Evolutionary conservation across 2,113 vertebrate species (phyloP).

Genomic region (Saimiri boliviensis): DNA sequence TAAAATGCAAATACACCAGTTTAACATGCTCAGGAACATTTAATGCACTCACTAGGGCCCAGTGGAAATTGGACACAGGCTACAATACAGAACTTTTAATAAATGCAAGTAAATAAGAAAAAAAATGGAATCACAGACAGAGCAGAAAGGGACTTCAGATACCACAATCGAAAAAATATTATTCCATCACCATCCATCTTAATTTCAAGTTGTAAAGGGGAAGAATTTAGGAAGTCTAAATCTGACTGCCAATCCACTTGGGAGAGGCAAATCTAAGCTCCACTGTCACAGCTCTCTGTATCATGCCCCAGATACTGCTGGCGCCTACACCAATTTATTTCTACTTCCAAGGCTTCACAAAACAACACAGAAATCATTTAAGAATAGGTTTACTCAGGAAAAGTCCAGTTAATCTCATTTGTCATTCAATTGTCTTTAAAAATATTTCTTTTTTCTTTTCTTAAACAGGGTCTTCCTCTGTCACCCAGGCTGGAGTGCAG

Average conservation of each 20-base stretch:
- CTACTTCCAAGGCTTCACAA: background rate
- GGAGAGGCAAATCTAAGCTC: background rate
- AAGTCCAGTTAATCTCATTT: background rate
- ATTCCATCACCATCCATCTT: background rate
- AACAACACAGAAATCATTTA: background rate
- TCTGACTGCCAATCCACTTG: background rate
- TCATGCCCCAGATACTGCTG: background rate
- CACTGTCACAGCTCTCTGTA: background rate
- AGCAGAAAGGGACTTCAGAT: background rate
- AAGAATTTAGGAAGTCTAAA: background rate
- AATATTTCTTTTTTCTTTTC: too few relatives aligned
- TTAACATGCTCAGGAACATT: background rate
- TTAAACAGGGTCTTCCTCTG: too few relatives aligned
- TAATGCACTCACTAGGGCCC: background rate
- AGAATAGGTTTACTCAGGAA: background rate
- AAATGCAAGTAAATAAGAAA: background rate
- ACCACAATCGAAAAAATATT: background rate
- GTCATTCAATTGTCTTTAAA: background rate
- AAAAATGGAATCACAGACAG: background rate
- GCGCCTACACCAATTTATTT: background rate
- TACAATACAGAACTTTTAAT: background rate
- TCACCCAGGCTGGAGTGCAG: too few relatives aligned
- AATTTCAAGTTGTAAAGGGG: background rate
- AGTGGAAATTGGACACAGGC: background rate
- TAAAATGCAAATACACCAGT: constrained; percentile 56